phyloP scores from a whole-genome alignment of 2,797 vertebrate genomes.

The Gymnocypris eckloni region DNA sequence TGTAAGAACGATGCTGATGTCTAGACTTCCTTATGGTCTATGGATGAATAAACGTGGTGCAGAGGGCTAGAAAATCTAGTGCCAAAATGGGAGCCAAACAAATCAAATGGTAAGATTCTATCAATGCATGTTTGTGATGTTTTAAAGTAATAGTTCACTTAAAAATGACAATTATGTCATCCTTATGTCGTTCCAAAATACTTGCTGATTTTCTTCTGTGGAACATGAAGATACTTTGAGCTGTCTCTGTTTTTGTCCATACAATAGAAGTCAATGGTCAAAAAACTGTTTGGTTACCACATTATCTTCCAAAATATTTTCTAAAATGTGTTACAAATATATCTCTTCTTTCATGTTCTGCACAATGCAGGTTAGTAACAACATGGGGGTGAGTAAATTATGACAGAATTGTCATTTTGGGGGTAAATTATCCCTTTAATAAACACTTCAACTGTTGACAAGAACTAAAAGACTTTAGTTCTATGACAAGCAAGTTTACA shows the following conservation, averaged over 20 bases:
- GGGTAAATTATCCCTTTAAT: not conserved
- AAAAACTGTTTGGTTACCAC: not conserved
- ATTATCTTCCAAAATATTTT: not conserved
- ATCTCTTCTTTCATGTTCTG: not conserved
- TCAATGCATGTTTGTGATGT: not conserved
- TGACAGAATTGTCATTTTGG: not conserved
- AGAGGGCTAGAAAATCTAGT: constrained; percentile 57
- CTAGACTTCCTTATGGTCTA: constrained; percentile 25
- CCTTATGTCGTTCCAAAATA: not conserved
- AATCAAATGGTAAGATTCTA: constrained; percentile 86
- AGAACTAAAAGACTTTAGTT: not conserved
- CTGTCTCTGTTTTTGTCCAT: not conserved
- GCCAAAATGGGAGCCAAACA: constrained; percentile 87
- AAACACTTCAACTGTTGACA: not conserved
- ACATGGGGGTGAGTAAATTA: not conserved
- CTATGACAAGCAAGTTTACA: not conserved
- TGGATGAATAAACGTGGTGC: constrained; percentile 44
- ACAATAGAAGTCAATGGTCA: not conserved
- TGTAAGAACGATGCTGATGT: constrained; percentile 47
- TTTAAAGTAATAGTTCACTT: not conserved
- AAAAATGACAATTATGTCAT: not conserved
- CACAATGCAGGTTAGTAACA: not conserved
- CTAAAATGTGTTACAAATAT: not conserved
- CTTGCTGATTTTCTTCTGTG: not conserved
- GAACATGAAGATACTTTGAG: not conserved